Base-by-base conservation (phyloP, 2,888 invertebrate species). In the Mimachlamys varia region DNA sequence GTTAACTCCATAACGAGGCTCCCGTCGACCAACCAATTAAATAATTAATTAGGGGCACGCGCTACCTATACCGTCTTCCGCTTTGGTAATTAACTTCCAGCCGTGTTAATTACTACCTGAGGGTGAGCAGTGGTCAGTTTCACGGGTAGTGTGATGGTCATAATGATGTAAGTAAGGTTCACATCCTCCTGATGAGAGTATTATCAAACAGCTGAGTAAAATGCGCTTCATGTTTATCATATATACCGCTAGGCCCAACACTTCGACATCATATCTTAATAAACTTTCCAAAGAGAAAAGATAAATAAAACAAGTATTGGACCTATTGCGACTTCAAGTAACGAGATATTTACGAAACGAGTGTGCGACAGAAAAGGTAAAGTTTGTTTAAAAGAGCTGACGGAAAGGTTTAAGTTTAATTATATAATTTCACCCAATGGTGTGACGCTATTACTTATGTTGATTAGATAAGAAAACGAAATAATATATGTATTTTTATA, bases 1-100 rank as follows among this genome's bases (percentile, higher is more conserved):
- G 58, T 58, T n/a, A 58, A 58, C 58, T 58, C 58, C 19, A 58
- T 58, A 58, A 58, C 58, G 58, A 58, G 19, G 58, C n/a, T 58
- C 58, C 19, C 22, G 58, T 22, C 22, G 19, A n/a, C n/a, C 58
- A 10, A 22, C 7, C n/a, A 58, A 58, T 58, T 58, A 19, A 22
- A 22, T 58, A 58, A 58, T 58, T 58, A 58, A 58, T 22, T n/a
- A 58, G 22, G 22, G 58, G 19, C 58, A 19, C 58, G 58, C 58
- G 58, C 58, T 58, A 7, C 58, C 58, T 10, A 19, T 22, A 58
- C 1, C 58, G 58, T 7, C 19, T n/a, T 17, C 22, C n/a, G 58
- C 15, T 58, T 58, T 7, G 58, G 58, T 58, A 58, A 58, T 58
- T 58, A 58, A 19, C n/a, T 22, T 2, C n/a, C 58, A n/a, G n/a